A percentile compares a stretch with the other conserved stretches of the same genome.
Conservation (phyloP, 2,888 invertebrate genomes). For the Argynnis bischoffii region DNA sequence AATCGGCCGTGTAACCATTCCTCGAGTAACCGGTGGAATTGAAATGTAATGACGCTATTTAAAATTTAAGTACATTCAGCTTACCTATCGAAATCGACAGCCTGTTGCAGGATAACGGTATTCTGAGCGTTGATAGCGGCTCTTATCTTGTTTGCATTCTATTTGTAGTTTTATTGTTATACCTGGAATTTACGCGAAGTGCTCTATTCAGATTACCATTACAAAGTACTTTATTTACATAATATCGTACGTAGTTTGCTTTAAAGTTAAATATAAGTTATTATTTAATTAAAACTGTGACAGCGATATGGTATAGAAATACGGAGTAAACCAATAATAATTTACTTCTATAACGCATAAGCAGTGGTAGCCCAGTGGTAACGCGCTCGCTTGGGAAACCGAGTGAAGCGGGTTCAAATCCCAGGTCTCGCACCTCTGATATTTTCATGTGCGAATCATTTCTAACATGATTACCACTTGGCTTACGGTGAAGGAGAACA, state of each 20-base stretch:
- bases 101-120: conserved; percentile 55
- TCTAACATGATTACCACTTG: no score
- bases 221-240: conserved; percentile 37
- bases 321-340: no score
- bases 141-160: conserved; percentile 55
- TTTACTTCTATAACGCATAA: no score
- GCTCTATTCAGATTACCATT: conserved; percentile 29
- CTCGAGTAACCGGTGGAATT: conserved; percentile 48
- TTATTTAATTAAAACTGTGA: conserved; percentile 5
- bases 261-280: conserved; percentile 13
- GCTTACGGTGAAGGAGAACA: no score
- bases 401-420: no score
- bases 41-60: conserved; percentile 44
- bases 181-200: conserved; percentile 48
- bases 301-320: neutral
- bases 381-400: no score
- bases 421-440: no score
- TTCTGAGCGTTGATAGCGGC: conserved; percentile 49
- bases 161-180: conserved; percentile 51
- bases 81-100: conserved; percentile 39
- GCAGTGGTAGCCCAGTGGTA: no score
- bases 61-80: conserved; percentile 37
- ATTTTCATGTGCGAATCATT: no score
- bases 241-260: conserved; percentile 29
- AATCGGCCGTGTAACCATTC: conserved; percentile 39